phyloP scores from a whole-genome alignment of 1,140 invertebrate genomes.

The Drosophila bocki region DNA sequence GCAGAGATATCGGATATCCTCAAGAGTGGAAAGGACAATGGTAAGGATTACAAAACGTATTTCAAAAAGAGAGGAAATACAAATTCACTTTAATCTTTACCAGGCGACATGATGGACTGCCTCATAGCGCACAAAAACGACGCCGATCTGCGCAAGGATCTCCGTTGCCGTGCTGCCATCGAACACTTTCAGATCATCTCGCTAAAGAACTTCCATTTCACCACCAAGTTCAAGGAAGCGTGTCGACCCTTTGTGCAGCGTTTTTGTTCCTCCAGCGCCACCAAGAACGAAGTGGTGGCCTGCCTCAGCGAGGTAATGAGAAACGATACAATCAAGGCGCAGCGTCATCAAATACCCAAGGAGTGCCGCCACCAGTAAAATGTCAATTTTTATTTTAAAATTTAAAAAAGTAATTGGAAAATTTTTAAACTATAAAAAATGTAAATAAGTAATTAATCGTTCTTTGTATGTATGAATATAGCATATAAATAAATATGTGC shows the following conservation, averaged over 20 bases:
- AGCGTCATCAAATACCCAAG: conserved; percentile 91
- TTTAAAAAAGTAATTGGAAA: no score
- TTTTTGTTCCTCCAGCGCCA: conserved; percentile 91
- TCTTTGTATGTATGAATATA: no score
- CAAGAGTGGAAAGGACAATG: conserved; percentile 90
- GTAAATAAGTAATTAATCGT: no score
- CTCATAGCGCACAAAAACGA: conserved; percentile 97
- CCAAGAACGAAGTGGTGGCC: conserved; percentile 94
- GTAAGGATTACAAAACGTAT: conserved; percentile 23
- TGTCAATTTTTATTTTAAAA: no score
- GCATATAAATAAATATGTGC: no score
- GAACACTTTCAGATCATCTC: conserved; percentile 97
- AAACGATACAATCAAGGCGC: conserved; percentile 93
- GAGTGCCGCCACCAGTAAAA: conserved; percentile 95
- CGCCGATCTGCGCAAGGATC: conserved; percentile 89
- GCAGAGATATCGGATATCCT: conserved; percentile 88
- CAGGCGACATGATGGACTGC: conserved; percentile 95
- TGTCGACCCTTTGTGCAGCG: conserved; percentile 93
- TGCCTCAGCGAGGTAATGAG: conserved; percentile 95
- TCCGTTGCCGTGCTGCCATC: conserved; percentile 96
- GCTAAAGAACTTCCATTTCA: conserved; percentile 97
- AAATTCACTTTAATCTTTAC: background rate
- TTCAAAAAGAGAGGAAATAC: background rate
- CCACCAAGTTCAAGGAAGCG: conserved; percentile 97
- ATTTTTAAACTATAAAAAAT: no score